Evolutionary conservation across 2,113 vertebrate species (phyloP).

Genomic region (Baryphthengus martii): DNA sequence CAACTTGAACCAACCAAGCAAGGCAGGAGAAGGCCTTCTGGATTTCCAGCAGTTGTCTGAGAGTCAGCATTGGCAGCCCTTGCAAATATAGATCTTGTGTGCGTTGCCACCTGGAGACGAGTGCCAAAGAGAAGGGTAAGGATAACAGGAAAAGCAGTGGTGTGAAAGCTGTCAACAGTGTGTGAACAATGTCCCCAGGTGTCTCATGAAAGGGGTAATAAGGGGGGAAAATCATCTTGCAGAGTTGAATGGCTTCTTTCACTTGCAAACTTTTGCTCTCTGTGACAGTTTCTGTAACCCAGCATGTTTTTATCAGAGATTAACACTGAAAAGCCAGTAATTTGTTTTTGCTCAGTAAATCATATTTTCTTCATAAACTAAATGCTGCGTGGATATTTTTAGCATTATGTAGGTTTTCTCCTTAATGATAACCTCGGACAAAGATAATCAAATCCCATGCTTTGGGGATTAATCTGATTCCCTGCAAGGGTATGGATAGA

Average conservation of each 20-base stretch:
- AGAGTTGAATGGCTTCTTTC: conserved; percentile 38
- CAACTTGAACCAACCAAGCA: neutral
- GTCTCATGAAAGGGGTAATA: conserved; percentile 25
- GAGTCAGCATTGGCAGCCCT: neutral
- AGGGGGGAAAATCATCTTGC: neutral
- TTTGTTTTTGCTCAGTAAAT: conserved; percentile 55
- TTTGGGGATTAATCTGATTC: conserved; percentile 71
- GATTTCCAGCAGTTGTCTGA: neutral
- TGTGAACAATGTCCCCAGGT: conserved; percentile 22
- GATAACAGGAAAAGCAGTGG: neutral
- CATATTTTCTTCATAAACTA: conserved; percentile 57
- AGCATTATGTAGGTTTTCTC: conserved; percentile 35
- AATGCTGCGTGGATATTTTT: conserved; percentile 46
- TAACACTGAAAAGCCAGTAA: conserved; percentile 41
- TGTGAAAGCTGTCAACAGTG: conserved; percentile 28
- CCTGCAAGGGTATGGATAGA: conserved; percentile 46
- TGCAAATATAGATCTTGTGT: neutral
- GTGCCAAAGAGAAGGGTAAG: neutral
- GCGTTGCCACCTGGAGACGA: neutral
- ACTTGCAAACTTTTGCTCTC: conserved; percentile 35
- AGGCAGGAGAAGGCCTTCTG: neutral
- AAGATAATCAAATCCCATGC: conserved; percentile 70
- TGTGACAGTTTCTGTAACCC: conserved; percentile 10
- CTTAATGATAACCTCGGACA: conserved; percentile 69
- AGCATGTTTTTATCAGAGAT: conserved; percentile 45